These are phyloP conservation scores for Melipona bicolor DNA, from an alignment of 2,888 invertebrate species.

Conservation along the genomic window DNA sequence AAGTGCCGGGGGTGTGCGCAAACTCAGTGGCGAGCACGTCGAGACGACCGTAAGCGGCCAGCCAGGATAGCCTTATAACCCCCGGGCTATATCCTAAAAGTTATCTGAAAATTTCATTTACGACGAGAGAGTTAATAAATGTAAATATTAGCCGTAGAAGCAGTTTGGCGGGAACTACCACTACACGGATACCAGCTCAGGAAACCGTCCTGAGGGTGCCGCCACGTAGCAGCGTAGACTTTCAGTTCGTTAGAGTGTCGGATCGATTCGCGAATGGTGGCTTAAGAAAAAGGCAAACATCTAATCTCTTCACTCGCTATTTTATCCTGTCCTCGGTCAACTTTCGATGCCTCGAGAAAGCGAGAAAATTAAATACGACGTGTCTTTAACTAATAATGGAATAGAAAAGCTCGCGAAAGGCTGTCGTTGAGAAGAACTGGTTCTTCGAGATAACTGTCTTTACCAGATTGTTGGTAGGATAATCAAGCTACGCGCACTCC, in stretches of 20 bases:
- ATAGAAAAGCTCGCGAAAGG: conserved; percentile 41
- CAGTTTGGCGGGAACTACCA: conserved; percentile 80
- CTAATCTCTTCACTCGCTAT: conserved; percentile 66
- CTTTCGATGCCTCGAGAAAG: conserved; percentile 46
- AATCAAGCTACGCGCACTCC: conserved; percentile 31
- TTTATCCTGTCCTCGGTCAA: conserved; percentile 56
- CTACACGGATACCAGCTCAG: conserved; percentile 68
- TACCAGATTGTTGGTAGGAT: background rate
- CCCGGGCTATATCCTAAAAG: conserved; percentile 82
- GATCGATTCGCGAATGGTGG: conserved; percentile 75
- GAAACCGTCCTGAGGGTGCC: conserved; percentile 72
- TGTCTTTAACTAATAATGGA: background rate
- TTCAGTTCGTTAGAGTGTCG: conserved; percentile 80
- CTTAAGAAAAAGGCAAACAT: conserved; percentile 75
- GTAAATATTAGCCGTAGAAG: conserved; percentile 83
- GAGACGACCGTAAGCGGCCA: conserved; percentile 62
- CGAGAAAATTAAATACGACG: conserved; percentile 50
- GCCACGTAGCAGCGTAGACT: conserved; percentile 70
- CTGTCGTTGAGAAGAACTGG: conserved; percentile 22
- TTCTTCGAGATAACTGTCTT: conserved; percentile 9
- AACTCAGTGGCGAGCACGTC: conserved; percentile 59
- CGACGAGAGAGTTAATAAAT: conserved; percentile 84
- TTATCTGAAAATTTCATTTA: conserved; percentile 84
- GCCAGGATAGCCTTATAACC: conserved; percentile 79
- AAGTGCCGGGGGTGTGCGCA: conserved; percentile 53